phyloP scores from a whole-genome alignment of 2,797 vertebrate genomes.

The Pitangus sulphuratus region DNA sequence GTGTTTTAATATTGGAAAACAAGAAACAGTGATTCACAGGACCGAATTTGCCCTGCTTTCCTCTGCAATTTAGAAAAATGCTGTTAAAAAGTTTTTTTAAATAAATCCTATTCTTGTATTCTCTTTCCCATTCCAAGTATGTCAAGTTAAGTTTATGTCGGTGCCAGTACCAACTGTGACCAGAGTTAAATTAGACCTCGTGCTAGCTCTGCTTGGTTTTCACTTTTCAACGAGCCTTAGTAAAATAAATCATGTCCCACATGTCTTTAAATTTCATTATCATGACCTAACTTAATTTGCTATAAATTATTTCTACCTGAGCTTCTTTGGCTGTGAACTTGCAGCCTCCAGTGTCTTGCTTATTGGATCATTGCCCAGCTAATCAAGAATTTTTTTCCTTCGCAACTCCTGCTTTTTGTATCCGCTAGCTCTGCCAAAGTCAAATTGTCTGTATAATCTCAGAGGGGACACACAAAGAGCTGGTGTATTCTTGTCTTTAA shows the following conservation, averaged over 20 bases:
- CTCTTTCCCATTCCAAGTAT: not conserved
- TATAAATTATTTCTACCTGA: conserved; percentile 62
- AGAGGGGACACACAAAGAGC: not conserved
- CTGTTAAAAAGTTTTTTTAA: not conserved
- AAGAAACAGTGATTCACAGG: not conserved
- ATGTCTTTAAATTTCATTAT: conserved; percentile 57
- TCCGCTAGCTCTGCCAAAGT: conserved; percentile 7
- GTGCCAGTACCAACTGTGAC: not conserved
- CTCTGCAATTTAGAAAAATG: not conserved
- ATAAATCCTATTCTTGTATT: not conserved
- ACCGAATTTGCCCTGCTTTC: not conserved
- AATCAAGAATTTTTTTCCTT: conserved; percentile 21
- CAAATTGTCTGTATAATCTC: conserved; percentile 23
- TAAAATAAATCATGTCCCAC: conserved; percentile 40
- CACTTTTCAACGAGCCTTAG: conserved; percentile 25
- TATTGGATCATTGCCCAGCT: conserved; percentile 50
- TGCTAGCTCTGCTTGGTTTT: conserved; percentile 20
- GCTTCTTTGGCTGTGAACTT: conserved; percentile 23
- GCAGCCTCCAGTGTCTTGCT: not conserved
- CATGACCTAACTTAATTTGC: conserved; percentile 52
- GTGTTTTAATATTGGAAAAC: not conserved
- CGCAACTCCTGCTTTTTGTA: conserved; percentile 27
- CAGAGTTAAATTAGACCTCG: not conserved
- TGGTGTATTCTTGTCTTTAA: conserved; percentile 23
- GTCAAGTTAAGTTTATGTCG: not conserved